These are phyloP conservation scores for Aix galericulata DNA, from an alignment of 2,113 vertebrate species.

Conservation along the genomic window DNA sequence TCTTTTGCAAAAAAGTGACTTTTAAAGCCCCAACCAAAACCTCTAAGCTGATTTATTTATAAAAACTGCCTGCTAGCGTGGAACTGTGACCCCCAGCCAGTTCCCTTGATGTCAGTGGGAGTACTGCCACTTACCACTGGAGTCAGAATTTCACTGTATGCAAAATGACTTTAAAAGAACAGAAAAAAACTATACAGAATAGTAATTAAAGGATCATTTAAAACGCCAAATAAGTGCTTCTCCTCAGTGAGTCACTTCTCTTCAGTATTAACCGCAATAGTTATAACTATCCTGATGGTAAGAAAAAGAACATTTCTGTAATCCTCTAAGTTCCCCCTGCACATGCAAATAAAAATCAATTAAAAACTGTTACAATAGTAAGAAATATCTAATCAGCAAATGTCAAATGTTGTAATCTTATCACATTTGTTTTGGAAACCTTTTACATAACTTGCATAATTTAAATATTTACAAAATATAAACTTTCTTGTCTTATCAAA, in stretches of 20 bases:
- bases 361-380: constrained; percentile 13
- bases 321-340: constrained; percentile 21
- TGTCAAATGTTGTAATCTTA: constrained; percentile 48
- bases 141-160: not conserved
- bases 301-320: constrained; percentile 21
- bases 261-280: constrained; percentile 29
- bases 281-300: constrained; percentile 19
- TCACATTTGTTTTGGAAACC: constrained; percentile 29
- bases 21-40: not conserved
- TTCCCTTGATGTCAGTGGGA: not conserved
- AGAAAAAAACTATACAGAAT: constrained; percentile 1
- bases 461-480: constrained; percentile 88
- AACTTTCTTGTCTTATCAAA: constrained; percentile 72
- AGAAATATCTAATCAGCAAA: constrained; percentile 37
- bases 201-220: constrained; percentile 16
- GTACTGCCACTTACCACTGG: not conserved
- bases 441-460: constrained; percentile 76
- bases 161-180: constrained; percentile 29
- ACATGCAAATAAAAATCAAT: constrained; percentile 36
- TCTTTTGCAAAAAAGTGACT: not conserved
- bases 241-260: not conserved
- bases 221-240: constrained; percentile 15
- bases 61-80: not conserved
- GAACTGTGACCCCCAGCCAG: not conserved
- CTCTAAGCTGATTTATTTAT: not conserved